Percentiles rank a stretch among this genome's conserved stretches.
Conservation (phyloP, 2,888 invertebrate genomes). For the Hartigia nigra region DNA sequence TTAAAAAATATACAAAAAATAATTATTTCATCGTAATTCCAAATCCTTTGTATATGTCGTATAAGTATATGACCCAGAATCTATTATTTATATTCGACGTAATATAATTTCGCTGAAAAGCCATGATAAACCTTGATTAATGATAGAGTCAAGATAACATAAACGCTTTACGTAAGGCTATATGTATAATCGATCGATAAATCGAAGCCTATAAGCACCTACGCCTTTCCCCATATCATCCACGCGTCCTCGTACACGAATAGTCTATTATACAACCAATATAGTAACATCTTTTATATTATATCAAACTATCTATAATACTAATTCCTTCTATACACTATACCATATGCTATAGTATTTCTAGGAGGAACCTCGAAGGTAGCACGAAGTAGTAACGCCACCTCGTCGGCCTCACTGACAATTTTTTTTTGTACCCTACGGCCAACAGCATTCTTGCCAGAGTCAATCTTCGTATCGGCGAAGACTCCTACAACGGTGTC, state of each 20-base stretch:
- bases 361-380: constrained; percentile 4
- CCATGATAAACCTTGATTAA: constrained; percentile 53
- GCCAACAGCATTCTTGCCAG: constrained; percentile 32
- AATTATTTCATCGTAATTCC: background rate
- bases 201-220: constrained; percentile 45
- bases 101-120: constrained; percentile 32
- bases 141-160: constrained; percentile 45
- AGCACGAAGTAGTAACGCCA: background rate
- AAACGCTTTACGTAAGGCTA: constrained; percentile 60
- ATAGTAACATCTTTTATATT: background rate
- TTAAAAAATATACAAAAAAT: background rate
- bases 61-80: too few relatives aligned
- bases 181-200: constrained; percentile 60
- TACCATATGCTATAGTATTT: background rate
- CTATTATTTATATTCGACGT: background rate
- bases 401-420: constrained; percentile 30
- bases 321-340: background rate
- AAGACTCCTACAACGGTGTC: constrained; percentile 4
- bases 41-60: too few relatives aligned
- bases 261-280: background rate
- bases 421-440: constrained; percentile 28
- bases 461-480: constrained; percentile 20
- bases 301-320: background rate
- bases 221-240: constrained; percentile 23
- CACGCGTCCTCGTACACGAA: constrained; percentile 21